Conservation (phyloP, 2,888 invertebrate genomes). For the Cosmia pyralina region DNA sequence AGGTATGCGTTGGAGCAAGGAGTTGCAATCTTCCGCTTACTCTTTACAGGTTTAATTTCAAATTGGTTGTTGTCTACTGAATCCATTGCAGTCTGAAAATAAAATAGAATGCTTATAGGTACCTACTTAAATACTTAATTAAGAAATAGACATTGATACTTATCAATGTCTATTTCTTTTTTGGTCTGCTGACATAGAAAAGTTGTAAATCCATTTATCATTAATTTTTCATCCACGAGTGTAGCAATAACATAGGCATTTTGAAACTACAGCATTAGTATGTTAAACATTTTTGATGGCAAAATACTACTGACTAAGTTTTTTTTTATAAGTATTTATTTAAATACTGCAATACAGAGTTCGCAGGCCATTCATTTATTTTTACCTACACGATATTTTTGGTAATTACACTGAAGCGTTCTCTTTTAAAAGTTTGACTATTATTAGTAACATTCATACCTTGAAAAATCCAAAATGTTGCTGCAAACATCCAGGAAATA, state of each 20-base stretch:
- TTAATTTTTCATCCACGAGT: background rate
- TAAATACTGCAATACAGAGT: background rate
- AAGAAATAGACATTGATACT: too few relatives aligned
- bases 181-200: background rate
- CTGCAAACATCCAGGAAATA: conserved; percentile 35
- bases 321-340: background rate
- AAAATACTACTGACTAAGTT: background rate
- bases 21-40: conserved; percentile 82
- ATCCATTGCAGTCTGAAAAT: conserved; percentile 76
- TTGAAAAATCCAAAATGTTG: conserved; percentile 24
- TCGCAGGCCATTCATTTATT: background rate
- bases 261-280: background rate
- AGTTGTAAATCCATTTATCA: background rate
- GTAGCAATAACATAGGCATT: background rate
- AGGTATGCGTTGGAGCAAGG: conserved; percentile 83
- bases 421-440: background rate
- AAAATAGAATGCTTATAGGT: background rate
- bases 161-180: background rate
- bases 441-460: conserved; percentile 42
- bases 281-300: background rate
- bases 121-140: background rate
- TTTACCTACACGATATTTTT: background rate
- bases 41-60: conserved; percentile 82
- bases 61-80: conserved; percentile 85
- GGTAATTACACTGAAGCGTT: background rate